A percentile compares a stretch with the other conserved stretches of the same genome.
These are phyloP conservation scores for Lateolabrax maculatus DNA, from an alignment of 2,797 vertebrate genomes.

Conservation along the genomic window DNA sequence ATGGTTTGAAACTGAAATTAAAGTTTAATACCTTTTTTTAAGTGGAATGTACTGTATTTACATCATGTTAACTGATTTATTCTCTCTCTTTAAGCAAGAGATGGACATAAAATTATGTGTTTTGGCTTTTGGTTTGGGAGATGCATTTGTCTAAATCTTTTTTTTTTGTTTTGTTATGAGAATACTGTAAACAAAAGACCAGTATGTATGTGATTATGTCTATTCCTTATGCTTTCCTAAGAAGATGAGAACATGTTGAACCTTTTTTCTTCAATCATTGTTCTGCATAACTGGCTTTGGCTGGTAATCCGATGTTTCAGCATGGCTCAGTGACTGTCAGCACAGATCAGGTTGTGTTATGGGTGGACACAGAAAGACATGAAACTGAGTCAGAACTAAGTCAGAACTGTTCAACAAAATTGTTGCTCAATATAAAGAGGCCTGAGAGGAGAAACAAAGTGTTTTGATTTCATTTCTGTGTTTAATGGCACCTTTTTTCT, in stretches of 20 bases:
- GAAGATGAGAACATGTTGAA: conserved; percentile 3
- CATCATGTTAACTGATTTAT: conserved; percentile 34
- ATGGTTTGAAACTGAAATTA: background rate
- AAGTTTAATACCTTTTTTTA: conserved; percentile 9
- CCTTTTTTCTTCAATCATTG: background rate
- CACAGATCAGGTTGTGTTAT: conserved; percentile 1
- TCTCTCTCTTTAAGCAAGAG: conserved; percentile 21
- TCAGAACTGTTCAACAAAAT: background rate
- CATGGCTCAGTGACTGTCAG: background rate
- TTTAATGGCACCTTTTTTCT: conserved; percentile 3
- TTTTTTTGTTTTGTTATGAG: background rate
- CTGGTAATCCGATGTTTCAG: background rate
- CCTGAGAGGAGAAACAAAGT: background rate
- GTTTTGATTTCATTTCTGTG: background rate
- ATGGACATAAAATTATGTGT: conserved; percentile 12
- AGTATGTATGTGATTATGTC: conserved; percentile 18
- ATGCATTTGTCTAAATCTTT: conserved; percentile 23
- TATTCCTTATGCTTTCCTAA: conserved; percentile 13
- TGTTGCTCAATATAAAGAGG: background rate
- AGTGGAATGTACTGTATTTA: conserved; percentile 44
- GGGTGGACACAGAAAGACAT: background rate
- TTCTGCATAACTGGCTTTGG: background rate
- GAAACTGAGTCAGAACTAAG: background rate
- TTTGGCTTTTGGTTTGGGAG: conserved; percentile 12
- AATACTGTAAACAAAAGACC: conserved; percentile 49